These are phyloP conservation scores for Pimephales promelas DNA, from an alignment of 2,113 vertebrate genomes.

Conservation along the genomic window DNA sequence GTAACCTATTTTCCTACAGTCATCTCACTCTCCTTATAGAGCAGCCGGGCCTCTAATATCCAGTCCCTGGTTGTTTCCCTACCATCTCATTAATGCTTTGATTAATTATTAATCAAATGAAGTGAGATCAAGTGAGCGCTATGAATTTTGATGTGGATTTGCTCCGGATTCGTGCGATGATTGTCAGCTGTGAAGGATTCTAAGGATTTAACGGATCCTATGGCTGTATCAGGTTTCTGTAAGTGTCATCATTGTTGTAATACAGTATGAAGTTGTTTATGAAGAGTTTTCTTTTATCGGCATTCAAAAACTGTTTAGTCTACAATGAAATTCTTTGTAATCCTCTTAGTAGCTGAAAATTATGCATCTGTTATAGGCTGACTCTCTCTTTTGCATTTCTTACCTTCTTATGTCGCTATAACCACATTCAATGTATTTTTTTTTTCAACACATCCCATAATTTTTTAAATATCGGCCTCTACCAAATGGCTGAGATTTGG, in stretches of 20 bases:
- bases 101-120: constrained; percentile 54
- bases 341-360: not conserved
- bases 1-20: constrained; percentile 8
- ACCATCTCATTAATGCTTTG: constrained; percentile 48
- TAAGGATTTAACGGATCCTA: constrained; percentile 13
- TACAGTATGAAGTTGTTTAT: not conserved
- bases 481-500: too few relatives aligned
- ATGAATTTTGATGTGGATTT: constrained; percentile 36
- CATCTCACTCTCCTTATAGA: constrained; percentile 20
- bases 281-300: constrained; percentile 1
- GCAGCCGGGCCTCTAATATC: constrained; percentile 35
- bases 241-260: constrained; percentile 5
- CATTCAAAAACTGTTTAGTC: not conserved
- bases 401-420: too few relatives aligned
- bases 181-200: constrained; percentile 24
- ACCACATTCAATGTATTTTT: too few relatives aligned
- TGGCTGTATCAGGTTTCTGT: not conserved
- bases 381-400: too few relatives aligned
- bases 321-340: not conserved
- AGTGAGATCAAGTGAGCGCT: constrained; percentile 22
- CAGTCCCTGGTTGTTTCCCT: constrained; percentile 36
- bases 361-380: not conserved
- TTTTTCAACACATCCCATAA: too few relatives aligned
- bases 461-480: too few relatives aligned
- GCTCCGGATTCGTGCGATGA: constrained; percentile 18